Evolutionary conservation across 2,888 invertebrate genomes (phyloP), one percentile per base, ranked within the genome.

Genomic region (Lepidocyrtoides sp.): DNA sequence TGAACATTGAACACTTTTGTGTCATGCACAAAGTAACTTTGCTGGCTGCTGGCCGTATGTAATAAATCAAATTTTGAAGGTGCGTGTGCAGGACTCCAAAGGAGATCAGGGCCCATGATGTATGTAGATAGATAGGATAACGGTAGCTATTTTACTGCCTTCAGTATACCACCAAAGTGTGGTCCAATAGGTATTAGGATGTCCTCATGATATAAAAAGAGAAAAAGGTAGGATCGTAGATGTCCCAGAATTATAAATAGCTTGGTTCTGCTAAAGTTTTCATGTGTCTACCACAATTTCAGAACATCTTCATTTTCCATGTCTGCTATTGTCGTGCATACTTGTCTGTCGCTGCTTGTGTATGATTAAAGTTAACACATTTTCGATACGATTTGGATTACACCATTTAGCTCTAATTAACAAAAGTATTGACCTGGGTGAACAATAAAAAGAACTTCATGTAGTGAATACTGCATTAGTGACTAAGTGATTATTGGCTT

Each of bases 51-150:
- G 41, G 36, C 20, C 10, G 0, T 69, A 0, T 20, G 41, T 69
- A 20, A 69, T 69, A 69, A 69, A 69, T 69, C 41, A 69, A 20
- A 66, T 66, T 32, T 66, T n/a, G 32, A 66, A 12, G 32, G 66
- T 32, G n/a, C 32, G 66, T 66, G 29, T 32, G 14, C n/a, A 66
- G 66, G 32, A 32, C 14, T 29, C 32, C 66, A 66, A n/a, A 66
- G 66, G 66, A 32, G 17, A 32, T 0, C n/a, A 32, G n/a, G 3
- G 32, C 14, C 32, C 3, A n/a, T n/a, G 66, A 66, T 12, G 66
- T n/a, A n/a, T 8, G 32, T 0, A 66, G 32, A 32, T 66, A 32
- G 32, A 32, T 66, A 14, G 14, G 4, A 14, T n/a, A 66, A n/a
- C 7, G 32, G 8, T 29, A 14, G n/a, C 66, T 29, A n/a, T 14